Base-by-base conservation (phyloP, 2,797 vertebrate species). In the Hoplostethus mediterraneus region DNA sequence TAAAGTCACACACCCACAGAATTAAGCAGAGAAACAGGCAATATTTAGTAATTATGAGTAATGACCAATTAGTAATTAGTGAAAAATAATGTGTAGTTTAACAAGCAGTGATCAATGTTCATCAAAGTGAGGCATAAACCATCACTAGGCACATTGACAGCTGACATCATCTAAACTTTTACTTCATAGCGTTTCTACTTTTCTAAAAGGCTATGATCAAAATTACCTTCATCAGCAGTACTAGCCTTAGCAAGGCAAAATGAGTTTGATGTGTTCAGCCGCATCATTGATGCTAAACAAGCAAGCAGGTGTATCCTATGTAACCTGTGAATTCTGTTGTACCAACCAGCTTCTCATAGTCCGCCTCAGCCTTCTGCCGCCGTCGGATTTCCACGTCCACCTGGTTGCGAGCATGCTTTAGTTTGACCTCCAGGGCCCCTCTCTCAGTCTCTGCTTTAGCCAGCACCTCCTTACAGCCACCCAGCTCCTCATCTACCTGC, bases 321-420 rank as follows among this genome's bases (percentile, higher is more conserved):
- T 45, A 53, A 53, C 1, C 3, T 30, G 3, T 53, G 25, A 53
- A 25, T 9, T 28, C 33, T 13, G 28, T 48, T 54, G 28, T 21
- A 90, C 91, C 38, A n/a, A 98, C 97, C 94, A 98, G 90, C 78
- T 97, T 97, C 59, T 98, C 96, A 7, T 97, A 95, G 42, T 97
- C 94, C 0, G 92, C 93, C 85, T 98, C 97, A 5, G 96, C 96
- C 70, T 95, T 95, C 70, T 98, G 97, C 62, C 97, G 94, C 16
- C 97, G 88, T 61, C 96, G 96, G 87, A 98, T 97, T 93, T 98
- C 97, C 56, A 98, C 96, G 0, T 98, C 97, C 89, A 98, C 97
- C 85, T 98, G 97, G 87, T 98, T 98, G 55, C 97, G 96, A 10
- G 97, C 97, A 0, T 98, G 97, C 80, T 98, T 98, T 45, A 98